phyloP scores from a whole-genome alignment of 1,140 invertebrate genomes.

The Nasonia vitripennis region DNA sequence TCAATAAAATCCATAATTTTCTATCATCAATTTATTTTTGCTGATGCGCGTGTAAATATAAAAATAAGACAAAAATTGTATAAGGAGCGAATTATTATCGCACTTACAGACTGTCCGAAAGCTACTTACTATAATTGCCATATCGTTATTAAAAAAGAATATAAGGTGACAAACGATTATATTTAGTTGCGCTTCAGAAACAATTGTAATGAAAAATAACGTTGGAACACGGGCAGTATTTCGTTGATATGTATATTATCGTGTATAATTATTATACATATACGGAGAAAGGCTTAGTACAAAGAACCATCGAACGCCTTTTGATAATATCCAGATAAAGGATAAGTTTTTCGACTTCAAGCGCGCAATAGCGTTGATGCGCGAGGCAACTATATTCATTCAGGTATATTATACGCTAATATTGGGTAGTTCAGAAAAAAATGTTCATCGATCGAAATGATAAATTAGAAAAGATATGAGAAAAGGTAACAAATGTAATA shows the following conservation, averaged over 20 bases:
- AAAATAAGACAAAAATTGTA: conserved; percentile 1
- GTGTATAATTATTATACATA: conserved; percentile 23
- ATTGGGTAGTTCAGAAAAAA: conserved; percentile 41
- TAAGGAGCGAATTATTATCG: conserved; percentile 44
- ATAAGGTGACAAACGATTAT: conserved; percentile 11
- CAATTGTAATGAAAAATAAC: conserved; percentile 22
- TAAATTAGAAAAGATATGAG: conserved; percentile 45
- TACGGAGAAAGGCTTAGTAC: conserved; percentile 49
- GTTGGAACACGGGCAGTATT: conserved; percentile 29
- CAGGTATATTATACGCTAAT: conserved; percentile 25
- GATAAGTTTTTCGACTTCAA: not conserved
- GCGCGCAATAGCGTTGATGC: not conserved
- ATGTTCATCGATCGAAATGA: conserved; percentile 40
- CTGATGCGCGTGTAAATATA: conserved; percentile 43
- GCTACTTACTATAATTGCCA: conserved; percentile 49
- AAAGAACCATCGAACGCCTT: conserved; percentile 51
- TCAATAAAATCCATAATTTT: conserved; percentile 52
- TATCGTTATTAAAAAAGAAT: conserved; percentile 28
- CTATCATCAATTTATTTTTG: conserved; percentile 52
- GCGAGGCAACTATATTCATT: conserved; percentile 10
- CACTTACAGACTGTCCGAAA: conserved; percentile 45
- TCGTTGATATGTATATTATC: conserved; percentile 32
- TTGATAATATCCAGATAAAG: conserved; percentile 34
- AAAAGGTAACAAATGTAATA: conserved; percentile 58
- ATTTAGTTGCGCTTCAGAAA: conserved; percentile 12